phyloP scores from a whole-genome alignment of 1,140 invertebrate species.

The Melitaea cinxia region DNA sequence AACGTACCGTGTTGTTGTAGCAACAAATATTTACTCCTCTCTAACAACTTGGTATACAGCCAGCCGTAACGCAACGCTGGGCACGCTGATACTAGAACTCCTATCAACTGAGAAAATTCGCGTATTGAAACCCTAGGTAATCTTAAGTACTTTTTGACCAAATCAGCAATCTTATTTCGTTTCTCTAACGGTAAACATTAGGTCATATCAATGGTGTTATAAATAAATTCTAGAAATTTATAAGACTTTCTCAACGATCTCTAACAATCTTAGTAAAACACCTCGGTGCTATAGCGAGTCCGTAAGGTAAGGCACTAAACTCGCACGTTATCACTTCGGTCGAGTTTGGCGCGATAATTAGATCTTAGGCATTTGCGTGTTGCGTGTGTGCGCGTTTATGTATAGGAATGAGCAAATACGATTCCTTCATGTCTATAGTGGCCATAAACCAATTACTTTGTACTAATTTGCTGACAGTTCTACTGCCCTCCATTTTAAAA shows the following conservation, averaged over 20 bases:
- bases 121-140: slow-evolving; percentile 24
- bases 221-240: slow-evolving; percentile 43
- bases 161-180: slow-evolving; percentile 17
- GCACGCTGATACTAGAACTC: slow-evolving; percentile 16
- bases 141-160: neutral
- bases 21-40: slow-evolving; percentile 14
- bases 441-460: slow-evolving; percentile 30
- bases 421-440: slow-evolving; percentile 41
- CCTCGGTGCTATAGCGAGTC: too few species aligned
- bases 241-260: neutral
- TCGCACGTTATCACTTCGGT: too few species aligned
- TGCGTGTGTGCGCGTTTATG: too few species aligned
- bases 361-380: slow-evolving; percentile 36
- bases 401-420: slow-evolving; percentile 39
- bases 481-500: slow-evolving; percentile 42
- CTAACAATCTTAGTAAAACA: neutral
- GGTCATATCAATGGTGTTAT: slow-evolving; percentile 22
- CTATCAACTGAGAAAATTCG: slow-evolving; percentile 23
- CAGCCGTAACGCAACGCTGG: slow-evolving; percentile 17
- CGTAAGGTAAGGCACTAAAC: too few species aligned
- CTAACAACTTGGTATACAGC: slow-evolving; percentile 24
- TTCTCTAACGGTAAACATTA: slow-evolving; percentile 38
- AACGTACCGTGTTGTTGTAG: neutral
- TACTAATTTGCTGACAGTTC: slow-evolving; percentile 30
- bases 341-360: slow-evolving; percentile 3